phyloP scores from a whole-genome alignment of 2,888 invertebrate species.

The Onthophagus sagittarius region DNA sequence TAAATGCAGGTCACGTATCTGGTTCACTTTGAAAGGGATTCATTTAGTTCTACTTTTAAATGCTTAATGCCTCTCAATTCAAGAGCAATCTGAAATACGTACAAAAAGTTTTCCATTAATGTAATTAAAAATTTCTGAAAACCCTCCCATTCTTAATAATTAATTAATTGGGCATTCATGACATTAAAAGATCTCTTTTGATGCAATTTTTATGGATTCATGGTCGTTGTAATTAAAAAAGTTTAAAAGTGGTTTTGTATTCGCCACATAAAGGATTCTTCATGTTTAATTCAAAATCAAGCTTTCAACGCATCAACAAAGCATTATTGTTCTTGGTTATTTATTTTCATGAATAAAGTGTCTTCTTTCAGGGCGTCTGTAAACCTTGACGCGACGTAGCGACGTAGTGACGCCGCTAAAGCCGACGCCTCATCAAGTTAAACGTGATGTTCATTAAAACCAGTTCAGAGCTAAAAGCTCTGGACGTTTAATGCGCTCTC shows the following conservation, averaged over 20 bases:
- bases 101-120: not conserved
- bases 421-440: not conserved
- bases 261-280: too few species aligned
- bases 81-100: not conserved
- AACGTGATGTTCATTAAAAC: not conserved
- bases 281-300: too few species aligned
- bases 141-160: not conserved
- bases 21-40: not conserved
- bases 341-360: too few species aligned
- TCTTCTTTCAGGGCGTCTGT: not conserved
- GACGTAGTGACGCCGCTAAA: not conserved
- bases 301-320: too few species aligned
- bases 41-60: not conserved
- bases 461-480: not conserved
- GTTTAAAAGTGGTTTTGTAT: too few species aligned
- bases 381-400: not conserved
- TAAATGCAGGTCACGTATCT: not conserved
- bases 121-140: not conserved
- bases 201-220: too few species aligned
- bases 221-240: too few species aligned
- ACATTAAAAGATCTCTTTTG: too few species aligned
- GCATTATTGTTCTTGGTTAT: too few species aligned
- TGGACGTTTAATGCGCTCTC: not conserved
- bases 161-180: not conserved
- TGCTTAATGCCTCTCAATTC: not conserved